These are phyloP conservation scores for Camelus bactrianus DNA, from an alignment of 2,113 vertebrate genomes.

Conservation along the genomic window DNA sequence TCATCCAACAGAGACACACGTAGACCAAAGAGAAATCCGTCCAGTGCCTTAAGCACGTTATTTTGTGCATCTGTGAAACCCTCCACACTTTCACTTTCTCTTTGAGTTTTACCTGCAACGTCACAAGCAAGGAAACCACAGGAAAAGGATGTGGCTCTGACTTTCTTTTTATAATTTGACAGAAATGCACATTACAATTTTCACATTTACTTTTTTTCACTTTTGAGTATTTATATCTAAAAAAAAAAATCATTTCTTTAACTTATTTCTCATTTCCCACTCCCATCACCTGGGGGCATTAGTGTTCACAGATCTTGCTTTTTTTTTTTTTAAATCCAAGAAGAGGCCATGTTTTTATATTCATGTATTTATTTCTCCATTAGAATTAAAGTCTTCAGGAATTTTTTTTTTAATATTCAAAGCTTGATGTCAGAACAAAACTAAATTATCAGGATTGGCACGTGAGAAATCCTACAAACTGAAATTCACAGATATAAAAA, in stretches of 20 bases:
- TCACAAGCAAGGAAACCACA: constrained; percentile 14
- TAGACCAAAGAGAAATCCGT: constrained; percentile 4
- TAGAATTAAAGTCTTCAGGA: not conserved
- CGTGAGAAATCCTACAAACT: not conserved
- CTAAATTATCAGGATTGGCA: not conserved
- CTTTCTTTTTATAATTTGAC: constrained; percentile 68
- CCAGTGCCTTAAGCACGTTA: not conserved
- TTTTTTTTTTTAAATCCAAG: constrained; percentile 60
- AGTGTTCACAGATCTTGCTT: constrained; percentile 70
- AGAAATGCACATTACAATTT: constrained; percentile 56
- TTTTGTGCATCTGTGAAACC: constrained; percentile 3
- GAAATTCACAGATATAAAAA: not conserved
- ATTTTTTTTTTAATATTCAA: not conserved
- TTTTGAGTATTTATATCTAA: constrained; percentile 44
- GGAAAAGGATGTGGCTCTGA: constrained; percentile 63
- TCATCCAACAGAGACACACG: not conserved
- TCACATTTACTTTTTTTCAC: not conserved
- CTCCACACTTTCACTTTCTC: constrained; percentile 76
- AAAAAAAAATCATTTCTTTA: not conserved
- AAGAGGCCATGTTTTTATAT: constrained; percentile 25
- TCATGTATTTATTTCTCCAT: not conserved
- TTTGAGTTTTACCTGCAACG: constrained; percentile 80
- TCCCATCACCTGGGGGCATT: constrained; percentile 73
- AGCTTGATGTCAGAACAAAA: constrained; percentile 16
- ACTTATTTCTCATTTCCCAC: constrained; percentile 40